phyloP scores from a whole-genome alignment of 2,113 vertebrate genomes.

The Mixornis gularis region DNA sequence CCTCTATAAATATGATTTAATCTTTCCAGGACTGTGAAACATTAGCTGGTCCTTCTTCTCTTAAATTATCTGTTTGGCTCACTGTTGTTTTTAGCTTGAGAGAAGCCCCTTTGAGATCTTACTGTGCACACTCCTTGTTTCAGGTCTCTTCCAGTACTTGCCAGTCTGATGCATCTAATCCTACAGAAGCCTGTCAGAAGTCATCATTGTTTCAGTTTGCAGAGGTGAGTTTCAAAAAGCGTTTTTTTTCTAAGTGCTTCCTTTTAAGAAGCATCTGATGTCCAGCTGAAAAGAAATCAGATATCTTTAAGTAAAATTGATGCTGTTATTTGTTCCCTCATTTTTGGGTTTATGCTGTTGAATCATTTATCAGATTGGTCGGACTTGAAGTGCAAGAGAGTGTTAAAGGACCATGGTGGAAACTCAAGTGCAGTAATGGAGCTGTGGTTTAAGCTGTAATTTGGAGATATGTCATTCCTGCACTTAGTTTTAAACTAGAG shows the following conservation, averaged over 20 bases:
- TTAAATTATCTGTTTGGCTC: not conserved
- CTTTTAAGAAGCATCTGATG: not conserved
- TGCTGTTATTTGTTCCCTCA: not conserved
- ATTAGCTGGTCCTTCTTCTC: not conserved
- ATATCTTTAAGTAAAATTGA: not conserved
- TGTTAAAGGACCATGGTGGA: not conserved
- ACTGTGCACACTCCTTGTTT: not conserved
- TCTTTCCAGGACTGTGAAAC: not conserved
- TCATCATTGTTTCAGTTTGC: slow-evolving; percentile 82
- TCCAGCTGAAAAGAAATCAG: not conserved
- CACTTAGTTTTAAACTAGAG: not conserved
- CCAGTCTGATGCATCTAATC: slow-evolving; percentile 74
- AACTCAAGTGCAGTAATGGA: not conserved
- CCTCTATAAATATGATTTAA: not conserved
- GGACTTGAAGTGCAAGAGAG: not conserved
- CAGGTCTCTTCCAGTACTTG: slow-evolving; percentile 79
- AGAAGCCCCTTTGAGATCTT: not conserved
- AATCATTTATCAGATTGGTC: not conserved
- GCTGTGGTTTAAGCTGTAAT: not conserved
- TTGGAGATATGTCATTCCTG: not conserved
- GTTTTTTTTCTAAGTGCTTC: not conserved
- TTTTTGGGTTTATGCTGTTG: not conserved
- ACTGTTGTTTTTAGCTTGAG: not conserved
- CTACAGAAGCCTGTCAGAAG: slow-evolving; percentile 76
- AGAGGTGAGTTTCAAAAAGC: slow-evolving; percentile 73